phyloP scores from a whole-genome alignment of 2,113 vertebrate genomes.

The Nesoenas mayeri region DNA sequence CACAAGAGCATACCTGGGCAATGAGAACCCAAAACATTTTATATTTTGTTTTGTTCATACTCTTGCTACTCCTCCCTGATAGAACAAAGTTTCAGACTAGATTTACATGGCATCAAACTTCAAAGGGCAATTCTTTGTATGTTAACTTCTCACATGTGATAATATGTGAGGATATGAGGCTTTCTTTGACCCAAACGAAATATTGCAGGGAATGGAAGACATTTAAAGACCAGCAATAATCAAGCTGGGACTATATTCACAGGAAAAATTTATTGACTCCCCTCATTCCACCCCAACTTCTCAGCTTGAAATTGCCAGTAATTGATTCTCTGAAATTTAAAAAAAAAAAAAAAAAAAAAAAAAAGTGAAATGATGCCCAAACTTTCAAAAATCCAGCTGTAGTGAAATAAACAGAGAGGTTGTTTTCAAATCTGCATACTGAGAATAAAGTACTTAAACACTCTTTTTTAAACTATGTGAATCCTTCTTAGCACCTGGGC shows the following conservation, averaged over 20 bases:
- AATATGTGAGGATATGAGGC: not conserved
- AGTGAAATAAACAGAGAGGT: not conserved
- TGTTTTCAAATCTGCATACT: not conserved
- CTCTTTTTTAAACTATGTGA: not conserved
- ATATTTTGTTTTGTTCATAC: not conserved
- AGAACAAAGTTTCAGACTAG: not conserved
- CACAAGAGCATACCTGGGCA: not conserved
- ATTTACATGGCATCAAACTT: not conserved
- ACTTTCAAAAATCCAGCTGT: not conserved
- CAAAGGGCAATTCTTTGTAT: not conserved
- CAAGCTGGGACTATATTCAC: not conserved
- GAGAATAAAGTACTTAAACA: not conserved
- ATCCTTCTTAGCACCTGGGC: not conserved
- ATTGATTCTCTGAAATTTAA: not conserved
- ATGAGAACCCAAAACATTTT: not conserved
- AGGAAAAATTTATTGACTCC: not conserved
- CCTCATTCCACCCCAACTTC: not conserved
- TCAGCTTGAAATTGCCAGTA: not conserved
- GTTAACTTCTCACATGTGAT: not conserved
- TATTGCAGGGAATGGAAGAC: fast-evolving
- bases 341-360: not conserved
- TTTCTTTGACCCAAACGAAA: not conserved
- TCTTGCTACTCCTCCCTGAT: not conserved
- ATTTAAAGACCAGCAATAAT: not conserved
- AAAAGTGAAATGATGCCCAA: not conserved